Conservation (phyloP, 2,113 vertebrate species). For the Alosa alosa region DNA sequence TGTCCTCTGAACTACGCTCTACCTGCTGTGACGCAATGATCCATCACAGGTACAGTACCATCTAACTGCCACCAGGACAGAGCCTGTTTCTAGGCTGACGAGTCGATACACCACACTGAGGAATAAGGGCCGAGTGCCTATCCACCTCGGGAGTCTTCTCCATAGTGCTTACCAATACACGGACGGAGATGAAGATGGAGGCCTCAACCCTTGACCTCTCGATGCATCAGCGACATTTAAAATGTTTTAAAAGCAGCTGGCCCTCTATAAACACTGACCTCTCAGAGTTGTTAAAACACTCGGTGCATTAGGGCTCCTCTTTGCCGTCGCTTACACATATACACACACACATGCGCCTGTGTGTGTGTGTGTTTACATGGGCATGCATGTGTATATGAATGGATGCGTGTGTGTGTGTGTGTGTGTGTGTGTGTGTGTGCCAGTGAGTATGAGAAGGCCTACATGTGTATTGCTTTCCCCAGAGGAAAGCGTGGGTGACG, state of each 20-base stretch:
- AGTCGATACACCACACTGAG: too few species aligned
- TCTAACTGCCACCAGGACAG: too few species aligned
- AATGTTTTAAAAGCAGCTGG: slow-evolving; percentile 35
- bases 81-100: too few species aligned
- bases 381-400: neutral
- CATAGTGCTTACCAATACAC: neutral
- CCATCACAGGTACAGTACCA: too few species aligned
- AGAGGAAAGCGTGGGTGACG: neutral
- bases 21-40: too few species aligned
- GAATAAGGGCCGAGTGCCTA: neutral
- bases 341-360: slow-evolving; percentile 15
- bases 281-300: slow-evolving; percentile 68
- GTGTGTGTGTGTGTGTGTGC: neutral
- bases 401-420: neutral
- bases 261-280: slow-evolving; percentile 64
- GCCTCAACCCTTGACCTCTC: slow-evolving; percentile 59
- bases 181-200: slow-evolving; percentile 40
- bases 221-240: slow-evolving; percentile 62
- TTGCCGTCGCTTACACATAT: neutral
- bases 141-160: neutral
- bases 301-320: slow-evolving; percentile 60
- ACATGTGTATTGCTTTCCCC: slow-evolving; percentile 22
- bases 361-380: slow-evolving; percentile 1
- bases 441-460: neutral
- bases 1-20: too few species aligned